A percentile compares a stretch with the other conserved stretches of the same genome.
These are phyloP conservation scores for Petrolisthes cinctipes DNA, from an alignment of 2,888 invertebrate genomes.

Conservation along the genomic window DNA sequence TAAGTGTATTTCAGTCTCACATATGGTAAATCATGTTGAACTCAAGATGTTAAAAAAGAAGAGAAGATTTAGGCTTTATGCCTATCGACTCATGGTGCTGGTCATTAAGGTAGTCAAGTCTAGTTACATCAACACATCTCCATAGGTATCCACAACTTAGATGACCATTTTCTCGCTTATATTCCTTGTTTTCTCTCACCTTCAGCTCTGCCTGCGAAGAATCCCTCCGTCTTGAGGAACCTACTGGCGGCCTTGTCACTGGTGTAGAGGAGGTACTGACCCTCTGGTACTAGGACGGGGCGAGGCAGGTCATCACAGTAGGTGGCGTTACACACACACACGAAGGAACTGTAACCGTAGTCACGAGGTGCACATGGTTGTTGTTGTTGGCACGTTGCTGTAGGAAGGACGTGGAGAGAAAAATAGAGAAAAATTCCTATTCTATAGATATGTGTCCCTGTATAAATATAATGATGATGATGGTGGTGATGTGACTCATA, in stretches of 20 bases:
- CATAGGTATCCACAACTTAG: too few species aligned
- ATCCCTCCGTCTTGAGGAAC: constrained; percentile 27
- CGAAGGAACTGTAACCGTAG: constrained; percentile 67
- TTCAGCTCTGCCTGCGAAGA: constrained; percentile 14
- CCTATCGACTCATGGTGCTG: too few species aligned
- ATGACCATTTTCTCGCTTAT: too few species aligned
- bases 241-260: constrained; percentile 33
- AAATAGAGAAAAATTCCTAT: not conserved
- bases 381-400: not conserved
- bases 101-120: too few species aligned
- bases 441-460: not conserved
- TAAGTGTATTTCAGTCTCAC: too few species aligned
- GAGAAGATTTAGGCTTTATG: too few species aligned
- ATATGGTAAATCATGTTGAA: too few species aligned
- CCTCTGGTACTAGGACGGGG: constrained; percentile 34
- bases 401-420: not conserved
- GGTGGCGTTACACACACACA: constrained; percentile 69
- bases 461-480: too few species aligned
- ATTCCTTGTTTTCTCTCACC: not conserved
- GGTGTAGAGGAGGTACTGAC: constrained; percentile 34
- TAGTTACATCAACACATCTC: too few species aligned
- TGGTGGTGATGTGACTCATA: too few species aligned
- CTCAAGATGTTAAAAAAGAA: too few species aligned
- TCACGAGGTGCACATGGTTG: constrained; percentile 66
- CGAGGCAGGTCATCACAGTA: constrained; percentile 67